Base-by-base conservation (phyloP, 2,113 vertebrate species). In the Loxodonta africana region DNA sequence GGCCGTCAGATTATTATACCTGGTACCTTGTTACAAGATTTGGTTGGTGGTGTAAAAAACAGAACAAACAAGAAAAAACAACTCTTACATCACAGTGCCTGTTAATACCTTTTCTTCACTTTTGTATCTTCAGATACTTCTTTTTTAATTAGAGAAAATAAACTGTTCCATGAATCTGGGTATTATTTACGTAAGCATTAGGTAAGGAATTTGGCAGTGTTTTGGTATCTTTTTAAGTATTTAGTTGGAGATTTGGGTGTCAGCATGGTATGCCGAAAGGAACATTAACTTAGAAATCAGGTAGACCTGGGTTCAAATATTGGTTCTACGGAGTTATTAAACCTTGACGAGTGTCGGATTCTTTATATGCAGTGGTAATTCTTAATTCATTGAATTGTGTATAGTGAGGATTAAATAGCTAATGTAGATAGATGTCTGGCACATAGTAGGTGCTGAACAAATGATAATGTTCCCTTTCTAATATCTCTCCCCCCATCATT, bases 61-160 rank as follows among this genome's bases (percentile, higher is more conserved):
- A 93, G 76, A 95, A 80, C 60, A 90, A 69, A 91, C 41, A 91
- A 88, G 87, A 93, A 92, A 74, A 41, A 41, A 41, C 37, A 41
- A 3, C 57, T 92, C 80, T 97, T 97, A 5, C 30, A 96, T 93
- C 92, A 69, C 71, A 89, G 86, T 93, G 86, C 15, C 37, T 89
- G 33, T 94, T 95, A 91, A 88, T 93, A 33, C 84, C 53, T 95
- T 96, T 89, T 78, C 44, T 95, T 93, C 90, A 30, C 73, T 94
- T 89, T 0, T 0, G 12, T 76, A 69, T 15, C 7, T 86, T 95
- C 48, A 96, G 53, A 41, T 91, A 4, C 4, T 60, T 83, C 6
- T 4, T 91, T 95, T 88, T 86, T 28, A 78, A 90, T 81, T 90
- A 53, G 25, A 12, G 26, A 96, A 96, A 95, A 88, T 83, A 77